Percentiles rank a stretch among this genome's conserved stretches.
Conservation (phyloP, 2,113 vertebrate species). For the Trematomus loennbergii region DNA sequence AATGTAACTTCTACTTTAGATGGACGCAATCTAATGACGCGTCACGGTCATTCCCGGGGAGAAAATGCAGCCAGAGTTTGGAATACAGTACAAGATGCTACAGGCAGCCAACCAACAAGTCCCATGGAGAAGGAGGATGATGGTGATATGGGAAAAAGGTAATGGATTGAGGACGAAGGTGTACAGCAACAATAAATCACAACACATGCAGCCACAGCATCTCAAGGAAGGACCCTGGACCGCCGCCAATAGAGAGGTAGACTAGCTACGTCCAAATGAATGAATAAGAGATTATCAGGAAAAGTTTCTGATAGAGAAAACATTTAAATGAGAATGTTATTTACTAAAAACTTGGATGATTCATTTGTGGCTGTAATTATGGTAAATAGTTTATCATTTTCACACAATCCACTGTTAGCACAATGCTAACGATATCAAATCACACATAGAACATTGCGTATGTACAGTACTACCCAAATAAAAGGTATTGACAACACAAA, state of each 20-base stretch:
- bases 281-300: no score
- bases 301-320: no score
- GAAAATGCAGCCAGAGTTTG: conserved; percentile 17
- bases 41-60: background rate
- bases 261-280: no score
- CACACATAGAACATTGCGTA: background rate
- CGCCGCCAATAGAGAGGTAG: no score
- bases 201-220: background rate
- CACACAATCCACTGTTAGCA: background rate
- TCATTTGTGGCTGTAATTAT: background rate
- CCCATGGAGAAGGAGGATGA: background rate
- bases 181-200: background rate
- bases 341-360: background rate
- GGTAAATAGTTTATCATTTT: background rate
- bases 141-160: background rate
- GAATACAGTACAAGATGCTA: conserved; percentile 19
- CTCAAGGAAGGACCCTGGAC: background rate
- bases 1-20: no score
- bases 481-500: background rate
- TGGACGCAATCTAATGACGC: no score
- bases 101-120: background rate
- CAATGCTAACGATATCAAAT: background rate
- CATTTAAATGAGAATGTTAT: background rate
- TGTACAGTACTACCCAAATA: background rate
- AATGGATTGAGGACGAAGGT: background rate